Conservation (phyloP, 2,113 vertebrate species). For the Perca flavescens region DNA sequence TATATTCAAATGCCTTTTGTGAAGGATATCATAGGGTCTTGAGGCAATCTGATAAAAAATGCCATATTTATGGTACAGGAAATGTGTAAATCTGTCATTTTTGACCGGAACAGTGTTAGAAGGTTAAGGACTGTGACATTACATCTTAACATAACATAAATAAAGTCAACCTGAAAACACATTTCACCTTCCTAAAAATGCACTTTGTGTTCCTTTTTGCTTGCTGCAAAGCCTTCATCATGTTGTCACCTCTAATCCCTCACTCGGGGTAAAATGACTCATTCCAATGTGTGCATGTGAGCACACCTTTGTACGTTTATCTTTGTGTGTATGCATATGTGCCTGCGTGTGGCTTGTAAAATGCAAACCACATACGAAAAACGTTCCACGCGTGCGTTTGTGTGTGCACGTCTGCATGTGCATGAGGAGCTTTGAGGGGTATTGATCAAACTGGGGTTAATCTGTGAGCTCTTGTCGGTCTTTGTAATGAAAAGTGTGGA, state of each 20-base stretch:
- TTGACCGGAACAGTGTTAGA: too few relatives aligned
- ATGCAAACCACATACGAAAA: neutral
- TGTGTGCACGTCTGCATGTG: neutral
- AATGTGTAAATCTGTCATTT: too few relatives aligned
- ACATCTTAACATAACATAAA: neutral
- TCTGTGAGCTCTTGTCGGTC: slow-evolving; percentile 39
- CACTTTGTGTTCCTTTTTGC: neutral
- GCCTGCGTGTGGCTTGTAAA: neutral
- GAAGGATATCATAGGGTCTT: too few relatives aligned
- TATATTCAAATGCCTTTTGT: too few relatives aligned
- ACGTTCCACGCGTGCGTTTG: accelerated
- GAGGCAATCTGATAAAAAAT: too few relatives aligned
- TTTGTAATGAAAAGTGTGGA: slow-evolving; percentile 47
- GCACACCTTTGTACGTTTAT: neutral
- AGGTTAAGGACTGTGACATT: neutral
- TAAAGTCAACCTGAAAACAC: neutral
- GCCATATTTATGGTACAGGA: too few relatives aligned
- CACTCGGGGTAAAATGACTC: neutral
- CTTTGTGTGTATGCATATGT: neutral
- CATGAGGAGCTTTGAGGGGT: neutral
- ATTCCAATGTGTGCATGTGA: neutral
- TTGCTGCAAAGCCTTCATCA: neutral
- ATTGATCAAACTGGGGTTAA: slow-evolving; percentile 34
- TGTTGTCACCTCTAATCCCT: neutral
- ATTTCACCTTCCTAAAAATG: neutral